Evolutionary conservation across 2,797 vertebrate genomes (phyloP).

Genomic region (Sebastes alutus): DNA sequence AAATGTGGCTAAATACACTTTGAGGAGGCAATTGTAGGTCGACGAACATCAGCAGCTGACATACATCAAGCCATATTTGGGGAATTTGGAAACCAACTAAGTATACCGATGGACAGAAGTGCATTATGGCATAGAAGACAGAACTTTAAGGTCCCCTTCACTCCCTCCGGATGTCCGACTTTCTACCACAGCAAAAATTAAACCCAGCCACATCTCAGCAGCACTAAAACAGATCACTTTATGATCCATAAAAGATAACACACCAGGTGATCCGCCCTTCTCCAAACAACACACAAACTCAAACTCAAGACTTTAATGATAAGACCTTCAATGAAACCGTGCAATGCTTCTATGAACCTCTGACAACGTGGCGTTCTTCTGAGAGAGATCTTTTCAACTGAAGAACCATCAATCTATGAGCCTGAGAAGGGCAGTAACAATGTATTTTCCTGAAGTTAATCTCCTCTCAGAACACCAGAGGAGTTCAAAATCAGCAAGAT

Average conservation of each 20-base stretch:
- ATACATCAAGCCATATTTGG: neutral
- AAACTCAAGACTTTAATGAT: neutral
- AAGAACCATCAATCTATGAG: neutral
- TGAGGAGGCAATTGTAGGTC: too few species aligned
- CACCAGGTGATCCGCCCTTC: too few species aligned
- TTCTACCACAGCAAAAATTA: neutral
- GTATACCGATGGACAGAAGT: neutral
- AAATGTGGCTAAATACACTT: neutral
- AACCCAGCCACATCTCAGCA: neutral
- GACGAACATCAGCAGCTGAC: too few species aligned
- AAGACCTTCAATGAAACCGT: neutral
- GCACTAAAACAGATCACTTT: neutral
- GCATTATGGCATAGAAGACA: neutral
- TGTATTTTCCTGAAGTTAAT: too few species aligned
- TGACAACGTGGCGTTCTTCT: neutral
- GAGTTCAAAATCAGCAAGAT: neutral
- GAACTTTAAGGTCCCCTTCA: neutral
- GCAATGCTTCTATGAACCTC: neutral
- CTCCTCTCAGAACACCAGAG: neutral
- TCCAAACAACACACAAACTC: neutral
- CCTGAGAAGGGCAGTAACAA: too few species aligned
- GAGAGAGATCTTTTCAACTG: neutral
- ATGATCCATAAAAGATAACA: neutral
- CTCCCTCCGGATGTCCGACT: neutral
- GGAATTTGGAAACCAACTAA: neutral